These are phyloP conservation scores for Myiothlypis coronata DNA, from an alignment of 2,797 vertebrate genomes.

Conservation along the genomic window DNA sequence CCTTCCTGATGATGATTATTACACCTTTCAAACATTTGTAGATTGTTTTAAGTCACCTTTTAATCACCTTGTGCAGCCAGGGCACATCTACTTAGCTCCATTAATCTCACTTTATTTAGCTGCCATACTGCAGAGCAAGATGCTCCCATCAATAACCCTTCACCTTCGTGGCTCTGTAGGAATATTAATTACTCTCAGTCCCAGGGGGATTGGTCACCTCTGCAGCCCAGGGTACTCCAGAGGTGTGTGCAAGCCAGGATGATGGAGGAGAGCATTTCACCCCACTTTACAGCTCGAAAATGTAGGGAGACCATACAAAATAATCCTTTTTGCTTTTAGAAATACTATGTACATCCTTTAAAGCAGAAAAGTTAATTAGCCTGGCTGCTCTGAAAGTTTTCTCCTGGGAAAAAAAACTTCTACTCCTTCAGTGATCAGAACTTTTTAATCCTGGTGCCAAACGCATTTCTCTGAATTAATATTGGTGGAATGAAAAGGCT, in stretches of 20 bases:
- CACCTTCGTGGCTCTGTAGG: not conserved
- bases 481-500: conserved; percentile 34
- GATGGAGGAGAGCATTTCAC: not conserved
- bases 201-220: not conserved
- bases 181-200: not conserved
- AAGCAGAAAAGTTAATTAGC: conserved; percentile 21
- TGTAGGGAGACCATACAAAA: not conserved
- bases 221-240: not conserved
- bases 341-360: not conserved
- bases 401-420: not conserved
- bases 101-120: conserved; percentile 20
- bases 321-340: not conserved
- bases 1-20: not conserved
- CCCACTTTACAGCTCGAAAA: not conserved
- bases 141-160: not conserved
- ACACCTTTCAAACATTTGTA: not conserved
- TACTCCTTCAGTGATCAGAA: conserved; percentile 8
- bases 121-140: not conserved
- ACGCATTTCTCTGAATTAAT: conserved; percentile 14
- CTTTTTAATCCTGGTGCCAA: conserved; percentile 31
- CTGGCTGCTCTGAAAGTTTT: not conserved
- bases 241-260: accelerated
- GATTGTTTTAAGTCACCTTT: not conserved
- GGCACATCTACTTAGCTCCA: not conserved
- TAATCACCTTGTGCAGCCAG: not conserved